These are phyloP conservation scores for Pachliopta kotzebuea DNA, from an alignment of 2,888 invertebrate genomes.

Conservation along the genomic window DNA sequence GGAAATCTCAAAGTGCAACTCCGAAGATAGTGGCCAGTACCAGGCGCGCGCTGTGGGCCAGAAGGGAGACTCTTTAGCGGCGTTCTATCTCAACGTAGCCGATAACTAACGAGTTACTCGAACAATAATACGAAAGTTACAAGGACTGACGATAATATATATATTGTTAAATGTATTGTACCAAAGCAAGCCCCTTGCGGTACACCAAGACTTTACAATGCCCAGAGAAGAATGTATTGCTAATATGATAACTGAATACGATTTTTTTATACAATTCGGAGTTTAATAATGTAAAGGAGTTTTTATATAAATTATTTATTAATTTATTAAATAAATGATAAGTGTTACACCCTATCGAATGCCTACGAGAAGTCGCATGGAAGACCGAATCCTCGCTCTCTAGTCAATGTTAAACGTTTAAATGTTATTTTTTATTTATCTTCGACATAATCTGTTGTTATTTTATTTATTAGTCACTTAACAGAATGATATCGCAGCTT, in stretches of 20 bases:
- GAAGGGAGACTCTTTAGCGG: slow-evolving; percentile 90
- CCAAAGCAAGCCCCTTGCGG: slow-evolving; percentile 51
- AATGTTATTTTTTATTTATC: slow-evolving; percentile 57
- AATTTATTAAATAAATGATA: slow-evolving; percentile 65
- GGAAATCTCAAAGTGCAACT: slow-evolving; percentile 86
- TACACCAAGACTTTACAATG: slow-evolving; percentile 38
- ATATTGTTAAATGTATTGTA: slow-evolving; percentile 45
- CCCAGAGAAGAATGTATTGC: slow-evolving; percentile 49
- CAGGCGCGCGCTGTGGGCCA: slow-evolving; percentile 91
- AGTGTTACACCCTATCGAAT: slow-evolving; percentile 77
- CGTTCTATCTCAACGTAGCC: slow-evolving; percentile 92
- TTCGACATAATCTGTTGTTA: slow-evolving; percentile 51
- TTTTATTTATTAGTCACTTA: slow-evolving; percentile 62
- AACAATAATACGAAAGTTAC: slow-evolving; percentile 33
- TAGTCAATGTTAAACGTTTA: slow-evolving; percentile 71
- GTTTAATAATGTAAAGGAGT: slow-evolving; percentile 66
- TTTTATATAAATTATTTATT: slow-evolving; percentile 70
- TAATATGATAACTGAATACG: slow-evolving; percentile 51
- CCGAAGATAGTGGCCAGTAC: slow-evolving; percentile 93
- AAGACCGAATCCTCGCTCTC: slow-evolving; percentile 58
- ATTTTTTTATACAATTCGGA: slow-evolving; percentile 73
- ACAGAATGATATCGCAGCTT: slow-evolving; percentile 66
- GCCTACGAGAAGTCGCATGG: slow-evolving; percentile 67
- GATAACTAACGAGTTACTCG: slow-evolving; percentile 52
- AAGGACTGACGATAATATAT: slow-evolving; percentile 49